Evolutionary conservation across 2,888 invertebrate species (phyloP).

Genomic region (Pandemis heparana): DNA sequence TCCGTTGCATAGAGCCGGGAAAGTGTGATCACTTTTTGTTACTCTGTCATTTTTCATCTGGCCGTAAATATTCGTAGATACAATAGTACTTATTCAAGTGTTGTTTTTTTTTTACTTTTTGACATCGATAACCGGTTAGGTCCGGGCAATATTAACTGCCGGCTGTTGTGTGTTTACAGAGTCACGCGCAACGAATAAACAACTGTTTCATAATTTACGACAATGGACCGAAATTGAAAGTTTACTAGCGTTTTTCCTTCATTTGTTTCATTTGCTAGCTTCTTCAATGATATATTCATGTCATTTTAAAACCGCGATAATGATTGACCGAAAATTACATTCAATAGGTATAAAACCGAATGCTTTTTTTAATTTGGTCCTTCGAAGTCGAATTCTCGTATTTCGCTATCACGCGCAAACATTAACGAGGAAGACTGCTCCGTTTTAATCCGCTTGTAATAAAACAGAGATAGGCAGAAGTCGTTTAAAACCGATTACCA

Average conservation of each 20-base stretch:
- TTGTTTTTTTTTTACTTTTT: background rate
- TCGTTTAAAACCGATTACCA: conserved; percentile 9
- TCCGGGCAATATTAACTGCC: conserved; percentile 5
- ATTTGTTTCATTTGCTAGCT: background rate
- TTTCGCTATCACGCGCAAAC: background rate
- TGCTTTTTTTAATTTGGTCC: background rate
- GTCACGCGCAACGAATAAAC: conserved; percentile 16
- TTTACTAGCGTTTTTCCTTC: background rate
- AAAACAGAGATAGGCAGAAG: conserved; percentile 4
- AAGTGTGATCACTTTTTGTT: background rate
- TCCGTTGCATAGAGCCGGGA: conserved; percentile 5
- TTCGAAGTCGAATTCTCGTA: background rate
- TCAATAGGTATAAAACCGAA: background rate
- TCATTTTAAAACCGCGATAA: background rate
- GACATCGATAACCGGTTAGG: conserved; percentile 12
- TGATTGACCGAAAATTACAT: background rate
- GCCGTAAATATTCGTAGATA: background rate
- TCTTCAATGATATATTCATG: background rate
- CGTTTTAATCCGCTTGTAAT: background rate
- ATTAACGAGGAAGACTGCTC: background rate
- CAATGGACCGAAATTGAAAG: conserved; percentile 1
- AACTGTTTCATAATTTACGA: conserved; percentile 10
- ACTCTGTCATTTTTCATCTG: background rate
- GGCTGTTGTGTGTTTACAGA: conserved; percentile 11
- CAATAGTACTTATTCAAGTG: background rate